Conservation (phyloP, 2,888 invertebrate species). For the Lasioglossum malachurum region DNA sequence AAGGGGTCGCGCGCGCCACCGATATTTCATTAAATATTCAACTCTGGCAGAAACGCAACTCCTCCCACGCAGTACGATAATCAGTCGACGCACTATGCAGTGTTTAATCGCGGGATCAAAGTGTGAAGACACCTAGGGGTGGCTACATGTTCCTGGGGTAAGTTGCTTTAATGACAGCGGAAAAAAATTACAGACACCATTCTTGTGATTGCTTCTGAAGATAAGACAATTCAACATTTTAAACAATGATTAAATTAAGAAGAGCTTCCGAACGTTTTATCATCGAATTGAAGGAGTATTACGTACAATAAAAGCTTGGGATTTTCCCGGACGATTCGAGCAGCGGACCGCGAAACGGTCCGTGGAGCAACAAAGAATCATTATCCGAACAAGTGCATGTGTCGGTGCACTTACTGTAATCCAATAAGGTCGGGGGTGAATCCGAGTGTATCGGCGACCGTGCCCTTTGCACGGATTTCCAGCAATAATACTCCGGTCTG, state of each 20-base stretch:
- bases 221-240: neutral
- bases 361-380: conserved; percentile 45
- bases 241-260: neutral
- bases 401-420: conserved; percentile 54
- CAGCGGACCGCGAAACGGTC: conserved; percentile 14
- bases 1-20: conserved; percentile 19
- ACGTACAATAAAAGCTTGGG: neutral
- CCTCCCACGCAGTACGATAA: conserved; percentile 2
- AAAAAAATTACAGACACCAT: too few species aligned
- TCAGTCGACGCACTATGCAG: neutral
- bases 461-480: conserved; percentile 63
- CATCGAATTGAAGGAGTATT: neutral
- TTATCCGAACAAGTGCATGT: conserved; percentile 37
- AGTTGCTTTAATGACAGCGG: neutral
- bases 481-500: conserved; percentile 71
- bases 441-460: conserved; percentile 17
- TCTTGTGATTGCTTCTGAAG: too few species aligned
- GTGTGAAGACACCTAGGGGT: neutral
- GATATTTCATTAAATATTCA: conserved; percentile 50
- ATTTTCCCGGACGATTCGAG: neutral
- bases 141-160: neutral
- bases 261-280: neutral
- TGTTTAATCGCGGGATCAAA: neutral
- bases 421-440: conserved; percentile 47
- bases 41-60: neutral